phyloP scores from a whole-genome alignment of 2,888 invertebrate species.

The Amblyjoppa fuscipennis region DNA sequence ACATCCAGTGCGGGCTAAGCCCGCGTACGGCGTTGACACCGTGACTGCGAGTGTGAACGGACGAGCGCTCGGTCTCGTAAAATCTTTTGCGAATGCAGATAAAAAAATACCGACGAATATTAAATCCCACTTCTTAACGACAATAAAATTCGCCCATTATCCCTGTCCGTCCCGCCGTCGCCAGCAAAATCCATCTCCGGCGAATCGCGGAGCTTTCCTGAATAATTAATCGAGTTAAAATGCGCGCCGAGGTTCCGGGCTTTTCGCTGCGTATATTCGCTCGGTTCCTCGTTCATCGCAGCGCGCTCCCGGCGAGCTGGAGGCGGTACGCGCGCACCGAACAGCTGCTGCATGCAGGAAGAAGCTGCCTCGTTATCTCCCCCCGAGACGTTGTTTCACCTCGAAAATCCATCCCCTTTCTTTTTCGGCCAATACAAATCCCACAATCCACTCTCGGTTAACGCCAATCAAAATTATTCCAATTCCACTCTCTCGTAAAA shows the following conservation, averaged over 20 bases:
- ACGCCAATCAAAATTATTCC: background rate
- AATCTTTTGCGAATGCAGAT: conserved; percentile 25
- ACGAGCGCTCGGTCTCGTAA: conserved; percentile 14
- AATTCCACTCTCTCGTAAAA: background rate
- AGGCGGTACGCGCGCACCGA: conserved; percentile 11
- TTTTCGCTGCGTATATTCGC: background rate
- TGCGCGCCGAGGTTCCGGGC: background rate
- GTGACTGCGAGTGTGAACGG: background rate
- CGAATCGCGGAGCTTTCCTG: background rate
- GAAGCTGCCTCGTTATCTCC: conserved; percentile 12
- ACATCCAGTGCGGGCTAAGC: conserved; percentile 51
- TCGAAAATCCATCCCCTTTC: background rate
- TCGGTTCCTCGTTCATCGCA: conserved; percentile 16
- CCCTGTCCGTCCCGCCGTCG: background rate
- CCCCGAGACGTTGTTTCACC: background rate
- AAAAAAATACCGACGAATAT: conserved; percentile 38
- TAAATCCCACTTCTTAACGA: background rate
- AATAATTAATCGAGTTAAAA: conserved; percentile 14
- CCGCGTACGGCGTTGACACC: background rate
- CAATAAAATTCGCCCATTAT: conserved; percentile 1
- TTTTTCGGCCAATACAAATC: background rate
- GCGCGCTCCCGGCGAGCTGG: conserved; percentile 11
- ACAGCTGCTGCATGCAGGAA: conserved; percentile 50
- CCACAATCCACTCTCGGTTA: background rate
- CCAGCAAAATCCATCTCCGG: background rate